Base-by-base conservation (phyloP, 2,888 invertebrate species). In the Neelides folsomi region DNA sequence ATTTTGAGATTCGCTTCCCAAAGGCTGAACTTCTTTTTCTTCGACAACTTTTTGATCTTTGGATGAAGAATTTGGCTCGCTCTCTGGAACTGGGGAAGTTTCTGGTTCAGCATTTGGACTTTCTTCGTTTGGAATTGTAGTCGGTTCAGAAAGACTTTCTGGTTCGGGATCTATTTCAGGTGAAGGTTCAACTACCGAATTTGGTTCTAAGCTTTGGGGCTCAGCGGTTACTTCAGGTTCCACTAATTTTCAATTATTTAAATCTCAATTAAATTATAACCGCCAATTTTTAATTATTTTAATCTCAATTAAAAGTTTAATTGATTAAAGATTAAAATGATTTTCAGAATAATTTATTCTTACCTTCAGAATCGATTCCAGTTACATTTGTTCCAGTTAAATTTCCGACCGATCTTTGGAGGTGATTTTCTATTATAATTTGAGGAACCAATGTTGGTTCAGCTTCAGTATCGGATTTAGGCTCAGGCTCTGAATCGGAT, bases 351-450 rank as follows among this genome's bases (percentile, higher is more conserved):
- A n/a, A n/a, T n/a, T n/a, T n/a, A n/a, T n/a, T n/a, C n/a, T 27
- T 27, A 27, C 27, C 27, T 27, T 27, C 27, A 5, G 27, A 27
- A 27, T 57, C 54, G 9, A 35, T 12, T 66, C 75, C 73, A 1
- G 77, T 73, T 58, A 74, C 68, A 10, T 1, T 52, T 42, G 1
- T 73, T 15, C 3, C 12, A 6, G 36, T 18, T 16, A 37, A 5
- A 27, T 27, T 27, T 27, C 7, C 27, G 27, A 27, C 7, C 7
- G 27, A 27, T 27, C 27, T 27, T 27, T 27, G 27, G 7, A 7
- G 27, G 7, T 27, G 27, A 5, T 27, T 27, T 27, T 27, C 27
- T 52, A 15, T 47, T 47, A 13, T 3, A 13, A 8, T 35, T 43
- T 41, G 41, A 39, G 19, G 6, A n/a, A n/a, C 8, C 12, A 53